These are phyloP conservation scores for Parnassius glacialis DNA, from an alignment of 2,888 invertebrate species.

Conservation along the genomic window DNA sequence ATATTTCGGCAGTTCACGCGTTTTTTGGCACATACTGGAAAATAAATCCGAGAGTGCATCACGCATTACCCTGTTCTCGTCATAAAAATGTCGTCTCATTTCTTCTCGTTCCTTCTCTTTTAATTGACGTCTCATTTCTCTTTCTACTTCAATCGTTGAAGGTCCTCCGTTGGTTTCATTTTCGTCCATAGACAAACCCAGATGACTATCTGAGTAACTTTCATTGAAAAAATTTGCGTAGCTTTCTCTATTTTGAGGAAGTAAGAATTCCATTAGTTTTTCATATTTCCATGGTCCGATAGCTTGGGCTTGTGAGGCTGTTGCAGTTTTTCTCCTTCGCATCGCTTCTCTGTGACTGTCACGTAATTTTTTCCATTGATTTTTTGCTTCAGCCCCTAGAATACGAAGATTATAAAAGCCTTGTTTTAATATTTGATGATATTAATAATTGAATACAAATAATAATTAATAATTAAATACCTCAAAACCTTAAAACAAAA, in stretches of 20 bases:
- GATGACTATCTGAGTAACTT: slow-evolving; percentile 12
- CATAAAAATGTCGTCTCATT: slow-evolving; percentile 25
- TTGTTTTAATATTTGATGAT: too few relatives aligned
- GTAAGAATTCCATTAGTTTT: slow-evolving; percentile 31
- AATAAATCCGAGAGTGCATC: slow-evolving; percentile 39
- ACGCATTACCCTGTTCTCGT: slow-evolving; percentile 16
- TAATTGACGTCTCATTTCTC: slow-evolving; percentile 28
- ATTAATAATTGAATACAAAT: too few relatives aligned
- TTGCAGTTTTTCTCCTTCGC: slow-evolving; percentile 31
- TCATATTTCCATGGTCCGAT: slow-evolving; percentile 34
- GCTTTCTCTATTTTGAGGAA: slow-evolving; percentile 28
- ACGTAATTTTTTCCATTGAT: slow-evolving; percentile 35
- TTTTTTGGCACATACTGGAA: slow-evolving; percentile 41
- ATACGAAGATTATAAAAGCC: not conserved
- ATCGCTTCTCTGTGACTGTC: slow-evolving; percentile 36
- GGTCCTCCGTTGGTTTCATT: slow-evolving; percentile 9
- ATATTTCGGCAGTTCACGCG: slow-evolving; percentile 38
- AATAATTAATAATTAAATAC: too few relatives aligned
- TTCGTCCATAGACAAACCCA: slow-evolving; percentile 12
- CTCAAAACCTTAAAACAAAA: too few relatives aligned
- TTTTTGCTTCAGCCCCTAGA: slow-evolving; percentile 34
- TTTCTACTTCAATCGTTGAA: slow-evolving; percentile 15
- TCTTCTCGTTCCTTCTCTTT: slow-evolving; percentile 30
- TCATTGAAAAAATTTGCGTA: slow-evolving; percentile 22
- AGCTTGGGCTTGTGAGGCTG: slow-evolving; percentile 26